These are phyloP conservation scores for Urosaurus nigricauda DNA, from an alignment of 2,797 vertebrate genomes.

Conservation along the genomic window DNA sequence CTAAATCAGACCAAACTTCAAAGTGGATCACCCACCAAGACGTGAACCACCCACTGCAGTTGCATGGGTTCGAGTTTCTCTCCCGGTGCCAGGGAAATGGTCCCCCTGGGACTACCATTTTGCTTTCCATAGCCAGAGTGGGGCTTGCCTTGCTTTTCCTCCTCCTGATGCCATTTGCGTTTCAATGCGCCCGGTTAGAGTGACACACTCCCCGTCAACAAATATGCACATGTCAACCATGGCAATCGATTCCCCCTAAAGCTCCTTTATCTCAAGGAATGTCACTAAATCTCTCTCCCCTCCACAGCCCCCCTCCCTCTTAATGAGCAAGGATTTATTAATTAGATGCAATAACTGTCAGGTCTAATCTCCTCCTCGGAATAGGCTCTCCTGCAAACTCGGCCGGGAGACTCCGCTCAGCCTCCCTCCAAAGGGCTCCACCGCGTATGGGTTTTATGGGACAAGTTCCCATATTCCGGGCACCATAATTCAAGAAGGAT, in stretches of 20 bases:
- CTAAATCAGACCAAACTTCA: too few species aligned
- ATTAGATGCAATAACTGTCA: neutral
- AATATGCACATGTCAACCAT: neutral
- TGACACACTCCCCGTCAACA: neutral
- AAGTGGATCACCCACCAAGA: too few species aligned
- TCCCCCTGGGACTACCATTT: fast-evolving
- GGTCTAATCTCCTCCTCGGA: neutral
- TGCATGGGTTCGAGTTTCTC: too few species aligned
- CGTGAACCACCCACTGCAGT: too few species aligned
- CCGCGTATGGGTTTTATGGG: too few species aligned
- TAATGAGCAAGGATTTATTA: neutral
- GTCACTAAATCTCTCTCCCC: neutral
- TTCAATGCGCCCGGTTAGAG: neutral
- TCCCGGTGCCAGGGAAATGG: neutral
- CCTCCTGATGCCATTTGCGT: neutral
- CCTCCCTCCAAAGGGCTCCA: too few species aligned
- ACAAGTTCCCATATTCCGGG: too few species aligned
- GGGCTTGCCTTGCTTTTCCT: neutral
- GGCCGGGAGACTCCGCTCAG: neutral
- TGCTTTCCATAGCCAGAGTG: neutral
- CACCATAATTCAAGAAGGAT: too few species aligned
- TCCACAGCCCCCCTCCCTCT: too few species aligned
- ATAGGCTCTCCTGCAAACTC: too few species aligned
- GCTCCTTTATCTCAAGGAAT: neutral
- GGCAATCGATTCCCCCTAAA: slow-evolving; percentile 1